Evolutionary conservation across 1,140 invertebrate genomes (phyloP).

Genomic region (Paracyclopina nana): DNA sequence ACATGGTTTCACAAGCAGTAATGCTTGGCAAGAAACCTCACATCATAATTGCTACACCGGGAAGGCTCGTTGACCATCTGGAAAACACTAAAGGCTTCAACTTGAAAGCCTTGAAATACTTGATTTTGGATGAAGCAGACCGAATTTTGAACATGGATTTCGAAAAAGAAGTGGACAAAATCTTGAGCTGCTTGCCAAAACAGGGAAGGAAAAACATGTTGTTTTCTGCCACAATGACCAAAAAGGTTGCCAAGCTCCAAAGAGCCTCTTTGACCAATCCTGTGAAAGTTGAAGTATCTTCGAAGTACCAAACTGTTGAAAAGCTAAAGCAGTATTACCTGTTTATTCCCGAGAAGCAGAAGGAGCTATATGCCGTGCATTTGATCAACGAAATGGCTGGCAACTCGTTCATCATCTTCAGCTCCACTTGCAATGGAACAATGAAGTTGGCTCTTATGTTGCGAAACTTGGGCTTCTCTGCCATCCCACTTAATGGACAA

Average conservation of each 20-base stretch:
- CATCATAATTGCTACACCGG: conserved; percentile 82
- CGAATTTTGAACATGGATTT: conserved; percentile 91
- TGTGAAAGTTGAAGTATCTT: conserved; percentile 84
- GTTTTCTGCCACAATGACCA: conserved; percentile 88
- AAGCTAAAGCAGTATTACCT: conserved; percentile 86
- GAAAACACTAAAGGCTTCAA: conserved; percentile 78
- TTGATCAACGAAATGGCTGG: conserved; percentile 67
- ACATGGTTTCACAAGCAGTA: conserved; percentile 70
- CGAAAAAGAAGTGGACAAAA: conserved; percentile 87
- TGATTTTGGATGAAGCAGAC: conserved; percentile 89
- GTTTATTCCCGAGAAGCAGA: conserved; percentile 73
- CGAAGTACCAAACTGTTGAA: conserved; percentile 93
- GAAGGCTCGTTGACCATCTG: conserved; percentile 62
- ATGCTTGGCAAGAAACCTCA: conserved; percentile 70
- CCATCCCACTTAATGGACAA: conserved; percentile 90
- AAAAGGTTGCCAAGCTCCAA: conserved; percentile 74
- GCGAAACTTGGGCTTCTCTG: conserved; percentile 42
- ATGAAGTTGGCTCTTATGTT: conserved; percentile 70
- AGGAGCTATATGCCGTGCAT: conserved; percentile 90
- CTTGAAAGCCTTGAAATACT: conserved; percentile 57
- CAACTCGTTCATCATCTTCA: conserved; percentile 94
- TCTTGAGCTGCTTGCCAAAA: conserved; percentile 64
- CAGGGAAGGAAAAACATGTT: conserved; percentile 55
- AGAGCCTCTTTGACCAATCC: conserved; percentile 75
- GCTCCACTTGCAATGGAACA: conserved; percentile 77